Conservation (phyloP, 1,140 invertebrate genomes). For the Armadillidium nasatum region DNA sequence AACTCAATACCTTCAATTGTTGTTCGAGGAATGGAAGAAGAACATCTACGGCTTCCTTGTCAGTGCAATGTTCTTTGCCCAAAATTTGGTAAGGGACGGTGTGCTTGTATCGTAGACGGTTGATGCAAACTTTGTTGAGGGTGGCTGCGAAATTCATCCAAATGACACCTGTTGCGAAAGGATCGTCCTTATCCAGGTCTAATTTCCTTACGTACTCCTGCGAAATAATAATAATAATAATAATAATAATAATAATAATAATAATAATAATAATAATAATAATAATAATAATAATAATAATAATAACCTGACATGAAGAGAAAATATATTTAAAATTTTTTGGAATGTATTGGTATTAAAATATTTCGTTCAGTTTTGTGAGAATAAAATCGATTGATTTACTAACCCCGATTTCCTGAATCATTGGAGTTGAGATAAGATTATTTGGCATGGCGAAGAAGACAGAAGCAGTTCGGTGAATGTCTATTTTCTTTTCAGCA, state of each 20-base stretch:
- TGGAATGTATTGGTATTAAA: too few relatives aligned
- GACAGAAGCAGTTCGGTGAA: neutral
- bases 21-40: neutral
- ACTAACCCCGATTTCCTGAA: neutral
- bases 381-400: neutral
- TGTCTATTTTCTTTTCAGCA: neutral
- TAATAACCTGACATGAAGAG: too few relatives aligned
- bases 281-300: too few relatives aligned
- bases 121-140: neutral
- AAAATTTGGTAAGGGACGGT: neutral
- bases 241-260: too few relatives aligned
- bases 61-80: neutral
- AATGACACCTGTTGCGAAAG: neutral
- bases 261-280: too few relatives aligned
- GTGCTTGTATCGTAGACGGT: neutral
- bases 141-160: neutral
- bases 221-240: too few relatives aligned
- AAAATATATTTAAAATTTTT: too few relatives aligned
- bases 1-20: neutral
- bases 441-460: neutral
- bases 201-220: too few relatives aligned
- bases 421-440: neutral
- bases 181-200: neutral
- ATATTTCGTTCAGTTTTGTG: too few relatives aligned
- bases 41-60: neutral